Conservation (phyloP, 2,797 vertebrate genomes). For the Prionace glauca region DNA sequence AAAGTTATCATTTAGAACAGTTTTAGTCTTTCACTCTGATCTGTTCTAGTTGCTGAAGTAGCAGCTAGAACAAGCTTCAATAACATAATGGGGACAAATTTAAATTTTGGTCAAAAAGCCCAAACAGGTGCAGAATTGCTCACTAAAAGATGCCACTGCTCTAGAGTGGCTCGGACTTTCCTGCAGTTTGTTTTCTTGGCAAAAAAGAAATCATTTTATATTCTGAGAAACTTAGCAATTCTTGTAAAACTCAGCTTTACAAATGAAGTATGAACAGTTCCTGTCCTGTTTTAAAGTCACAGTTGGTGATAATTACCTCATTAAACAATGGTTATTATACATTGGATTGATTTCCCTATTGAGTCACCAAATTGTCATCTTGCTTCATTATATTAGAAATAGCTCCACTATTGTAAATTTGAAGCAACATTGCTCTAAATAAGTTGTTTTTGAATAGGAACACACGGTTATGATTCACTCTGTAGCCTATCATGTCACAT, state of each 20-base stretch:
- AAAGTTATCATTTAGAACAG: neutral
- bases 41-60: neutral
- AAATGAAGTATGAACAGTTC: neutral
- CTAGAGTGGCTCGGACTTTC: neutral
- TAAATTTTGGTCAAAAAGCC: neutral
- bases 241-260: neutral
- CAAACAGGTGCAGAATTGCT: neutral
- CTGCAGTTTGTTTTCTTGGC: neutral
- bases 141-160: too few relatives aligned
- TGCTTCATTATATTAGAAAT: neutral
- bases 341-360: neutral
- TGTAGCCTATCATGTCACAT: neutral
- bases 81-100: neutral
- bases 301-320: neutral
- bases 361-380: too few relatives aligned
- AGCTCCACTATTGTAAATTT: neutral
- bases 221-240: neutral
- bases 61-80: neutral
- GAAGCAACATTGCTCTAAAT: neutral
- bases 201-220: neutral
- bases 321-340: neutral
- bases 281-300: neutral
- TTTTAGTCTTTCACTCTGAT: neutral
- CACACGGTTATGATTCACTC: neutral
- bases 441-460: neutral